These are phyloP conservation scores for Leptoclinus maculatus DNA, from an alignment of 2,797 vertebrate genomes.

Conservation along the genomic window DNA sequence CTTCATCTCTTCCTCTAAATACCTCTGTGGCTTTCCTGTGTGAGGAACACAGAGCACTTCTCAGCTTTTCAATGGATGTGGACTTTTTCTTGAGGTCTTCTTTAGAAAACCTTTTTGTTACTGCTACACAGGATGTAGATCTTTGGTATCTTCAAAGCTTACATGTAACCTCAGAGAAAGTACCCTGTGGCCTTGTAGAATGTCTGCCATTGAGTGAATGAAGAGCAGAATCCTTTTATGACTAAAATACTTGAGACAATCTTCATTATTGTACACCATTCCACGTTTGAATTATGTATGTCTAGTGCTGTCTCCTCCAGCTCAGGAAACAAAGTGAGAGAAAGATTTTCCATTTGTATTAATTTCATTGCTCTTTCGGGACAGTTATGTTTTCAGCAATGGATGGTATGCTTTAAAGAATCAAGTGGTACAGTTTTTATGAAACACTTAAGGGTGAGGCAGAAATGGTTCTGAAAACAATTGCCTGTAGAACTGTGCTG, in stretches of 20 bases:
- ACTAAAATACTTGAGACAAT: not conserved
- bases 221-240: not conserved
- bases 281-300: not conserved
- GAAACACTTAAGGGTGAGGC: not conserved
- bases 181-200: conserved; percentile 65
- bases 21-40: conserved; percentile 73
- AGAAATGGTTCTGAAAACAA: conserved; percentile 6
- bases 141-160: conserved; percentile 40
- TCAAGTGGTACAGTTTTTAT: not conserved
- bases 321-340: not conserved
- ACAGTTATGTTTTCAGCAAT: not conserved
- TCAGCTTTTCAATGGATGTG: conserved; percentile 47
- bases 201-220: conserved; percentile 2
- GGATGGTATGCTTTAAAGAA: not conserved
- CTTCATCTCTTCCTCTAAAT: conserved; percentile 63
- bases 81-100: conserved; percentile 74
- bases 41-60: conserved; percentile 45
- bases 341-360: not conserved
- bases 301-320: not conserved
- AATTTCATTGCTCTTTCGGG: not conserved
- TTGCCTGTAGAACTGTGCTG: not conserved
- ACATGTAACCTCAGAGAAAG: conserved; percentile 71
- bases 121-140: conserved; percentile 68
- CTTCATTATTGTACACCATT: not conserved
- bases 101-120: conserved; percentile 48